Conservation (phyloP, 2,113 vertebrate genomes). For the Calonectris borealis region DNA sequence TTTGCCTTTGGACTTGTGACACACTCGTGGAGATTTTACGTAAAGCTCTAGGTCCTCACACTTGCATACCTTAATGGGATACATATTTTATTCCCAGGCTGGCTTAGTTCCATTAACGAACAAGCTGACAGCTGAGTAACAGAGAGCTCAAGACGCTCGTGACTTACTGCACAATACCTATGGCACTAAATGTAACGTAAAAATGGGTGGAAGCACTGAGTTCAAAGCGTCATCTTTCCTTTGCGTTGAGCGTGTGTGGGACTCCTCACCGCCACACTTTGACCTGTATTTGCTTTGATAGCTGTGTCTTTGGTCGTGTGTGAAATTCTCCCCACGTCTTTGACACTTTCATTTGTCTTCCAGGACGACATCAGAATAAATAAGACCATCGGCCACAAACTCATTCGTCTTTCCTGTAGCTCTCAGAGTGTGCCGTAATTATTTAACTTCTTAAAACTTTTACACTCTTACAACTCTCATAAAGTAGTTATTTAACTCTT, state of each 20-base stretch:
- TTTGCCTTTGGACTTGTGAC: background rate
- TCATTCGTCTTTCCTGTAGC: background rate
- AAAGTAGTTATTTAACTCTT: slow-evolving; percentile 61
- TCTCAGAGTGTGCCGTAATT: slow-evolving; percentile 22
- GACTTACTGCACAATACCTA: background rate
- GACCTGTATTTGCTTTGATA: background rate
- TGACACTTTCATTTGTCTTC: background rate
- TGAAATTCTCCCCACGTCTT: background rate
- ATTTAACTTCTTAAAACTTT: slow-evolving; percentile 57
- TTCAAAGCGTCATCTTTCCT: background rate
- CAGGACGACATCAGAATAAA: background rate
- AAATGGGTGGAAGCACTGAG: background rate
- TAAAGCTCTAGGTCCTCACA: background rate
- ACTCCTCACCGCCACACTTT: background rate
- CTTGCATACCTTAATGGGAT: background rate
- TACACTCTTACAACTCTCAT: slow-evolving; percentile 48
- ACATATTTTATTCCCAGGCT: background rate
- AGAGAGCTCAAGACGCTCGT: background rate
- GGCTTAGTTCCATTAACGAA: background rate
- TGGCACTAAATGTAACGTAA: background rate
- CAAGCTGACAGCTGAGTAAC: background rate
- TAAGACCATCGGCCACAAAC: background rate
- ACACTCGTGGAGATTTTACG: fast-evolving
- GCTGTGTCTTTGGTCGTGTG: fast-evolving
- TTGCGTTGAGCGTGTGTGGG: fast-evolving